Base-by-base conservation (phyloP, 2,113 vertebrate species). In the Pitta sordida region DNA sequence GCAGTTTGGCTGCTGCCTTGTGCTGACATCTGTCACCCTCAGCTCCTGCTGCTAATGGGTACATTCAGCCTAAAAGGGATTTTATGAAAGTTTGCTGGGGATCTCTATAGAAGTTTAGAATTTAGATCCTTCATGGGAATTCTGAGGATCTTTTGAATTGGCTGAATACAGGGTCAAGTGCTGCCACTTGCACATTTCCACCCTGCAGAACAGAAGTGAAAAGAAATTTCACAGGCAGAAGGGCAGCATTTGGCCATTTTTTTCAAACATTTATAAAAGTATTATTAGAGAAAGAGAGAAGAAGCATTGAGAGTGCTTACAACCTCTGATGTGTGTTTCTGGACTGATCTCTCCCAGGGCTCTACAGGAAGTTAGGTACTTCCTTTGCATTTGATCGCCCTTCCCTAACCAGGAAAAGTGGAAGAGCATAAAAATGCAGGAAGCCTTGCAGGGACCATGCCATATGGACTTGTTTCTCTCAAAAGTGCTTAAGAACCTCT, bases 351-450 rank as follows among this genome's bases (percentile, higher is more conserved):
- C 75, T 92, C 23, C 7, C 53, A 34, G 67, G 74, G 39, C 29
- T 43, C 36, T 83, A 59, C 71, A 73, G 87, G 75, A 89, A 94
- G 71, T 37, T 10, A 43, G 13, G 41, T 63, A 23, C 43, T 88
- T 83, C 84, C 81, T 90, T 67, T 44, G 74, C 82, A 74, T 91
- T 91, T 83, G 67, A 83, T 80, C 59, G 91, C 26, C 69, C 67
- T 78, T 75, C 63, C 64, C 51, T 24, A 59, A 0, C 15, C 1
- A 1, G 41, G 51, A 69, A 60, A 34, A 84, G 20, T 43, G 37
- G 65, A 70, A 70, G 78, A 82, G 36, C 30, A 70, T 67, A 88
- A 90, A 91, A 88, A 55, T 80, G 62, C 37, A 87, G 62, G 73
- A 58, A 87, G 37, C 59, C 59, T 74, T 74, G 30, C n/a, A 90